Conservation (phyloP, 2,797 vertebrate genomes). For the Crossoptilon crossoptilon region DNA sequence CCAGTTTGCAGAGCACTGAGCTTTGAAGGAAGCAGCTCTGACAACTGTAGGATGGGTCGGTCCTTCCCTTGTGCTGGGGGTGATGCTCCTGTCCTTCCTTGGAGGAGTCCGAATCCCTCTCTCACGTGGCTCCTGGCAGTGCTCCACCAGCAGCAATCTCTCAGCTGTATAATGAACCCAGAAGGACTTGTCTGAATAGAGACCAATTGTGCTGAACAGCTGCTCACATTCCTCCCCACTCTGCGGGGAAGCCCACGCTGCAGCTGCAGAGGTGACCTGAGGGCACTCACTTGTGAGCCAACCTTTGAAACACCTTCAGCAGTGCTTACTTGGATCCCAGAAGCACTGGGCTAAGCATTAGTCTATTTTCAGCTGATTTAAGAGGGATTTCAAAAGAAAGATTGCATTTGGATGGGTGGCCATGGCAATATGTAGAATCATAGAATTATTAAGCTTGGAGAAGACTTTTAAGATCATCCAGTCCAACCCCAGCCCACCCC, state of each 20-base stretch:
- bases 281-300: background rate
- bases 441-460: too few relatives aligned
- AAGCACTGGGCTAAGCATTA: background rate
- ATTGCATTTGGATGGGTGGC: background rate
- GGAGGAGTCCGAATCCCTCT: background rate
- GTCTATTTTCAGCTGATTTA: background rate
- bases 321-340: background rate
- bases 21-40: background rate
- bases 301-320: slow-evolving; percentile 3
- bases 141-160: background rate
- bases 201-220: background rate
- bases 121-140: background rate
- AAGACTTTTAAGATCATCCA: too few relatives aligned
- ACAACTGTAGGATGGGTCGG: background rate
- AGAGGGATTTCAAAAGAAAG: background rate
- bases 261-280: slow-evolving; percentile 56
- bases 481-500: too few relatives aligned
- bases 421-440: background rate
- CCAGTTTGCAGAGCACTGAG: background rate
- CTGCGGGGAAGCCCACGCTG: background rate
- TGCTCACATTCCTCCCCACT: slow-evolving; percentile 27
- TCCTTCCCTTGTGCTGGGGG: background rate
- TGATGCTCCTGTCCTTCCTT: background rate
- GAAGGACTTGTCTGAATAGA: slow-evolving; percentile 43
- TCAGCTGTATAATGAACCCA: slow-evolving; percentile 49